These are phyloP conservation scores for Pipistrellus kuhlii DNA, from an alignment of 2,797 vertebrate genomes.

Conservation along the genomic window DNA sequence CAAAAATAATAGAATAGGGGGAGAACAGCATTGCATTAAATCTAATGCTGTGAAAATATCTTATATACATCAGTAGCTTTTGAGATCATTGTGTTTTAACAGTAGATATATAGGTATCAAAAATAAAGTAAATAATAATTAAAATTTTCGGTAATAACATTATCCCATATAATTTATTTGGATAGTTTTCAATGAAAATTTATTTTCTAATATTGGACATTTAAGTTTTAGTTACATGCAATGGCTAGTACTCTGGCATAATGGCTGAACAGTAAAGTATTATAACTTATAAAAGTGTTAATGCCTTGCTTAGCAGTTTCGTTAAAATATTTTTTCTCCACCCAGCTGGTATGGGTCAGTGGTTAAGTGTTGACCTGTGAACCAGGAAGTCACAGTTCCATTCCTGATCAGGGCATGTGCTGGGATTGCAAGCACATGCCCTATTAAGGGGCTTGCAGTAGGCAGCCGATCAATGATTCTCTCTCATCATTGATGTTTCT, in stretches of 20 bases:
- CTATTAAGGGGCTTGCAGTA: too few relatives aligned
- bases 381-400: too few relatives aligned
- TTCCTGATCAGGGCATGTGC: too few relatives aligned
- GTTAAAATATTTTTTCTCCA: neutral
- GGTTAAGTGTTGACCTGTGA: too few relatives aligned
- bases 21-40: neutral
- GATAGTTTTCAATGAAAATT: neutral
- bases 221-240: neutral
- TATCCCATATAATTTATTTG: neutral
- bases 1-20: neutral
- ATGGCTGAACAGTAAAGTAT: neutral
- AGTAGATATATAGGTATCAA: neutral
- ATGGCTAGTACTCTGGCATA: neutral
- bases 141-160: constrained; percentile 21
- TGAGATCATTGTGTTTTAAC: neutral
- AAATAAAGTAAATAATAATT: constrained; percentile 1
- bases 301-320: neutral
- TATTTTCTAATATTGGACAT: constrained; percentile 11
- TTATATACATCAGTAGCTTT: neutral
- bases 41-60: constrained; percentile 4
- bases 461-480: too few relatives aligned
- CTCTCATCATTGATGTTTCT: too few relatives aligned
- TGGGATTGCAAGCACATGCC: too few relatives aligned
- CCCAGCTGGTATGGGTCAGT: too few relatives aligned
- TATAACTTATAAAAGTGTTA: constrained; percentile 23